Conservation (phyloP, 1,140 invertebrate genomes). For the Hycleus phaleratus region DNA sequence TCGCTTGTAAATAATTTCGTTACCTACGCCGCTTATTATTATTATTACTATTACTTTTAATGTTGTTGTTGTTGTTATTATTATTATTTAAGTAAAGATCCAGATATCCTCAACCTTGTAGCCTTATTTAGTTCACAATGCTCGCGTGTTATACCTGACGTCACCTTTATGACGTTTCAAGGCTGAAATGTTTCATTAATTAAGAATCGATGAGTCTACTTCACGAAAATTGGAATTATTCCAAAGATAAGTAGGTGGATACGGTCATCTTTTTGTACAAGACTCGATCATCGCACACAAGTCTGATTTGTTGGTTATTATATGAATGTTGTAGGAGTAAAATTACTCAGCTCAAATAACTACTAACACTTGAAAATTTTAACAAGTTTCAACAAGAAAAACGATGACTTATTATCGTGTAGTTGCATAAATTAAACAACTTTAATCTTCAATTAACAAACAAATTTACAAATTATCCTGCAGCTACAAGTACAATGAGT, state of each 20-base stretch:
- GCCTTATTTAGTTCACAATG: conserved; percentile 18
- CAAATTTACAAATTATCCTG: background rate
- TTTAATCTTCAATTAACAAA: background rate
- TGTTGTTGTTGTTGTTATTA: too few relatives aligned
- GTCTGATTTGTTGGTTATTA: conserved; percentile 20
- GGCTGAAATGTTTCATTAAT: too few relatives aligned
- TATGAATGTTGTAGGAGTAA: conserved; percentile 10
- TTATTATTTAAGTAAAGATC: too few relatives aligned
- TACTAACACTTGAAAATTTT: conserved; percentile 13
- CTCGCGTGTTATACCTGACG: conserved; percentile 4
- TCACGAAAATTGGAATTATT: background rate
- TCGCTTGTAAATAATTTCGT: conserved; percentile 20
- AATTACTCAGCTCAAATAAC: conserved; percentile 21
- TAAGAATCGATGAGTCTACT: too few relatives aligned
- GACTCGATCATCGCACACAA: background rate
- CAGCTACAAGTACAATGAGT: too few relatives aligned
- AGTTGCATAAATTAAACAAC: background rate
- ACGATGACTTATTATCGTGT: background rate
- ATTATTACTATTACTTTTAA: too few relatives aligned
- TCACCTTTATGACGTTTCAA: background rate
- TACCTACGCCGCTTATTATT: conserved; percentile 13
- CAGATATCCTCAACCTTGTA: conserved; percentile 22
- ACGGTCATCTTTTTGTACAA: background rate
- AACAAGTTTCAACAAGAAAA: conserved; percentile 8
- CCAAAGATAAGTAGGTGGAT: background rate